Percentiles rank a stretch among this genome's conserved stretches.
These are phyloP conservation scores for Tadarida brasiliensis DNA, from an alignment of 2,797 vertebrate species.

Conservation along the genomic window DNA sequence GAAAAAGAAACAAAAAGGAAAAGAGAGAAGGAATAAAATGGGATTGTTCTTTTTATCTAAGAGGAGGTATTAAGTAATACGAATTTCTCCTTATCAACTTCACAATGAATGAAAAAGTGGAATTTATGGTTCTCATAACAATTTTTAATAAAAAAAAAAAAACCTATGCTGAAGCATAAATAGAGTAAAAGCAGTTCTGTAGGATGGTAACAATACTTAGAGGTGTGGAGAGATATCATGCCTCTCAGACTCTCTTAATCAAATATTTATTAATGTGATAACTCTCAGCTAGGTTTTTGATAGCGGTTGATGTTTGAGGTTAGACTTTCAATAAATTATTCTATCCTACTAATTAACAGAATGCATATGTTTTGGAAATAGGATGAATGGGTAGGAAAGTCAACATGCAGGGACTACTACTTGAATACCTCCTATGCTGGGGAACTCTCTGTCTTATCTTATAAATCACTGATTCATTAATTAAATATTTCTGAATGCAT, in stretches of 20 bases:
- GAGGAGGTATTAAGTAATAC: not conserved
- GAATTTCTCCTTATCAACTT: not conserved
- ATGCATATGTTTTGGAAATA: not conserved
- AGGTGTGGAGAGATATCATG: not conserved
- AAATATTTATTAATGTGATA: not conserved
- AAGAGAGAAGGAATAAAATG: not conserved
- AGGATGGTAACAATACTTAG: not conserved
- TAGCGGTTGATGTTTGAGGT: not conserved
- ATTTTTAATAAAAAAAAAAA: not conserved
- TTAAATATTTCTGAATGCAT: not conserved
- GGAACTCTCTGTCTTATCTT: not conserved
- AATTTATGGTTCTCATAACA: not conserved
- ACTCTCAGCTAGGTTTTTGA: not conserved
- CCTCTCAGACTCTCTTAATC: not conserved
- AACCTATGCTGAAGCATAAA: not conserved
- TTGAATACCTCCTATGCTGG: not conserved
- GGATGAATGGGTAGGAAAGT: not conserved
- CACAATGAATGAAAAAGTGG: not conserved
- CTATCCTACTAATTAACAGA: not conserved
- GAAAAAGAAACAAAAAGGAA: not conserved
- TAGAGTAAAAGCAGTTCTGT: not conserved
- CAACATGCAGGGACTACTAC: not conserved
- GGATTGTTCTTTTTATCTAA: not conserved
- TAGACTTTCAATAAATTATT: conserved; percentile 7
- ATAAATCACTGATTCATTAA: conserved; percentile 6